Evolutionary conservation across 2,113 vertebrate species (phyloP).

Genomic region (Leptocoma aspasia): DNA sequence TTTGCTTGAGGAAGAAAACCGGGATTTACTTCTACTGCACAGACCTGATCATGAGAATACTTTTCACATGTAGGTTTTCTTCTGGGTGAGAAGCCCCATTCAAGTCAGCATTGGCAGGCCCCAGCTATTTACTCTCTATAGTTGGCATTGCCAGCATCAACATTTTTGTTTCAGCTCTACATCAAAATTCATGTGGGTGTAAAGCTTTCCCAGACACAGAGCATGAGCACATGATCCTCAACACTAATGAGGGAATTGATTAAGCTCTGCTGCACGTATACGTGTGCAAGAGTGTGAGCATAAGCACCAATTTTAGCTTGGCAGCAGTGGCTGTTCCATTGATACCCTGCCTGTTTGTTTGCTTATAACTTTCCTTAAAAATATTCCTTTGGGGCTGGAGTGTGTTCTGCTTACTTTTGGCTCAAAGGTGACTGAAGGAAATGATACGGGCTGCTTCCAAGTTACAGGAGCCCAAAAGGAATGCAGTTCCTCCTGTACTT

Average conservation of each 20-base stretch:
- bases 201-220: constrained; percentile 54
- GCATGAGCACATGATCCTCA: constrained; percentile 39
- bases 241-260: constrained; percentile 46
- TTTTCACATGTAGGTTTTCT: constrained; percentile 35
- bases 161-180: constrained; percentile 62
- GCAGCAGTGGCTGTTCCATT: constrained; percentile 2
- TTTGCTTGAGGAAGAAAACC: neutral
- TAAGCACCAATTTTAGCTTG: constrained; percentile 6
- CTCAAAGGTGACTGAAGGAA: constrained; percentile 2
- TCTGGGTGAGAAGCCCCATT: constrained; percentile 51
- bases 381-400: neutral
- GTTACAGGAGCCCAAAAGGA: constrained; percentile 20
- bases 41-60: neutral
- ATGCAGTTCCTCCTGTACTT: constrained; percentile 14
- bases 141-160: constrained; percentile 51
- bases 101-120: constrained; percentile 44
- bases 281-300: constrained; percentile 11
- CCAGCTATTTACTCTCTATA: constrained; percentile 48
- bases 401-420: neutral
- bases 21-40: neutral
- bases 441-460: neutral
- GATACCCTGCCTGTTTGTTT: neutral
- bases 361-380: constrained; percentile 21
- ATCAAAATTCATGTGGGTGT: constrained; percentile 64
- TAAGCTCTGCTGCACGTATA: constrained; percentile 35